Evolutionary conservation across 2,797 vertebrate genomes (phyloP).

Genomic region (Anguilla megastoma): DNA sequence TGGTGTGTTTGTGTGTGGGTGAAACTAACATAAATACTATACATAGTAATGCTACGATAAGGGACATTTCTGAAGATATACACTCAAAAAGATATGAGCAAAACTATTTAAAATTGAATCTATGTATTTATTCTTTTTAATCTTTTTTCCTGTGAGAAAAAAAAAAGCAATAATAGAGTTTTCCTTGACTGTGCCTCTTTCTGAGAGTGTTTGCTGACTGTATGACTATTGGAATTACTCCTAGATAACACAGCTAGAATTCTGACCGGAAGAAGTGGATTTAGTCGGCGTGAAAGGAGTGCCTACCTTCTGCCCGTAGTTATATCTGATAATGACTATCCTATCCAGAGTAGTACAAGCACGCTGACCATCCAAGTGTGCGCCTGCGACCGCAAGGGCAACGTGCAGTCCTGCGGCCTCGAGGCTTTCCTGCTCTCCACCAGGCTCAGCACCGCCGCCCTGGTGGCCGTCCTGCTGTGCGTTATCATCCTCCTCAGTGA

Average conservation of each 20-base stretch:
- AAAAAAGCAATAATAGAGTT: neutral
- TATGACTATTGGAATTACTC: constrained; percentile 25
- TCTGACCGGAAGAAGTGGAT: constrained; percentile 79
- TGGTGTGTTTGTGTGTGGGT: neutral
- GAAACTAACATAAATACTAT: neutral
- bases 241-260: constrained; percentile 85
- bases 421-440: constrained; percentile 77
- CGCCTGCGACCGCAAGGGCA: constrained; percentile 73
- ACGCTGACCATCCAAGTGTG: constrained; percentile 81
- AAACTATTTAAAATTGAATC: neutral
- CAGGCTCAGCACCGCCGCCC: constrained; percentile 79
- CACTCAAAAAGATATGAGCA: neutral
- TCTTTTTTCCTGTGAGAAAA: neutral
- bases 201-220: constrained; percentile 24
- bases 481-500: constrained; percentile 79
- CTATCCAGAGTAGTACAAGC: constrained; percentile 80
- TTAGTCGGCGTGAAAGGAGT: constrained; percentile 79
- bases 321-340: constrained; percentile 81
- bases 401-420: constrained; percentile 76
- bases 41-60: neutral
- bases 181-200: neutral
- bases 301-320: constrained; percentile 80
- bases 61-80: neutral
- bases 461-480: constrained; percentile 81
- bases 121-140: constrained; percentile 27